phyloP scores from a whole-genome alignment of 1,140 invertebrate species.

The Drosophila ananassae region DNA sequence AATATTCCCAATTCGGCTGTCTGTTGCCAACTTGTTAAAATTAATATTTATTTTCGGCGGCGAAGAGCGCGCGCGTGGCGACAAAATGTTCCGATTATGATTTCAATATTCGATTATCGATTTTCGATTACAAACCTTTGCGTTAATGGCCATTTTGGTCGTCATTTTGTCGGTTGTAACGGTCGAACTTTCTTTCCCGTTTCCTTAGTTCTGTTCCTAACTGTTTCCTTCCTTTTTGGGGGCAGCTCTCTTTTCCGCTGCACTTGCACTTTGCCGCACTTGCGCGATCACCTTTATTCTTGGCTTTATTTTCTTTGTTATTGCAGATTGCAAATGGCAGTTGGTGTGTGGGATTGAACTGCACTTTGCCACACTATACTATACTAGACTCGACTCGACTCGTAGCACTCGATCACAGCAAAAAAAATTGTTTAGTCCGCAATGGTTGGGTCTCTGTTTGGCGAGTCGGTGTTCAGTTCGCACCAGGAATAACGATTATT shows the following conservation, averaged over 20 bases:
- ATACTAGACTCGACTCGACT: conserved; percentile 9
- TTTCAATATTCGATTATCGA: neutral
- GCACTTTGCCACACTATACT: conserved; percentile 10
- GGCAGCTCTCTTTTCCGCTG: conserved; percentile 13
- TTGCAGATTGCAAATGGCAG: neutral
- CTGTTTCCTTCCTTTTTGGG: neutral
- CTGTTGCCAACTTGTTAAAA: conserved; percentile 44
- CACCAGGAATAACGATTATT: too few relatives aligned
- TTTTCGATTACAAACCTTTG: conserved; percentile 65
- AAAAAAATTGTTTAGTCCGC: conserved; percentile 12
- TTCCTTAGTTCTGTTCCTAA: neutral
- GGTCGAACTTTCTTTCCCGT: conserved; percentile 31
- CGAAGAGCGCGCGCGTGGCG: neutral
- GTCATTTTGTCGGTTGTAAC: conserved; percentile 51
- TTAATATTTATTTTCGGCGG: conserved; percentile 8
- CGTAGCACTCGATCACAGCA: conserved; percentile 7
- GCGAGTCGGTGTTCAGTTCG: neutral
- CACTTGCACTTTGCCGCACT: conserved; percentile 46
- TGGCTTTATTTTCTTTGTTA: conserved; percentile 6
- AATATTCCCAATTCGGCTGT: conserved; percentile 17
- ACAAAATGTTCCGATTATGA: neutral
- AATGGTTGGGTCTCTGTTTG: conserved; percentile 20
- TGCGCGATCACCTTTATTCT: conserved; percentile 5
- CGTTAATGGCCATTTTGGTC: conserved; percentile 80
- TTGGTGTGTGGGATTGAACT: neutral